These are phyloP conservation scores for Philhelius pedissequus DNA, from an alignment of 2,888 invertebrate genomes.

Conservation along the genomic window DNA sequence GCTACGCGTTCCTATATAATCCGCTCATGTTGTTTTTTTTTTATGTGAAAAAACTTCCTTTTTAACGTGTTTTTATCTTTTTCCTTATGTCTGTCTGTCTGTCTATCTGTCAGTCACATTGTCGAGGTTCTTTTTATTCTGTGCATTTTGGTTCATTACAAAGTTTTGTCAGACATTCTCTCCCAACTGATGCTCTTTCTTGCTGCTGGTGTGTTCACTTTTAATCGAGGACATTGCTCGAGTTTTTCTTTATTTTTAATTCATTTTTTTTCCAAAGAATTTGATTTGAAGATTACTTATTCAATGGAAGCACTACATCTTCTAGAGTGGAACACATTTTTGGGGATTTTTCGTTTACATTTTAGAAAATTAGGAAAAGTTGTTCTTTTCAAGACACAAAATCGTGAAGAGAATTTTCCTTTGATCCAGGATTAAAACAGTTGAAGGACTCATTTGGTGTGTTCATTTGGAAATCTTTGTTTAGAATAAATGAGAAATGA, in stretches of 20 bases:
- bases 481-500: background rate
- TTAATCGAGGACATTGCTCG: conserved; percentile 45
- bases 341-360: background rate
- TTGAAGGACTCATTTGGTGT: background rate
- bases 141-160: conserved; percentile 44
- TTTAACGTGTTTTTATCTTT: conserved; percentile 17
- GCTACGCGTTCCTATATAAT: background rate
- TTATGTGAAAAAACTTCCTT: background rate
- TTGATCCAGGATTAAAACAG: background rate
- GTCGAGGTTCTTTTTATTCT: background rate
- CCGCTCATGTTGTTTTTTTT: background rate
- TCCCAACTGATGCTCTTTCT: background rate
- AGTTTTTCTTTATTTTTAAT: background rate
- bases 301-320: conserved; percentile 32
- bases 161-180: conserved; percentile 28
- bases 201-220: conserved; percentile 3
- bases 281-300: conserved; percentile 62
- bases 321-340: background rate
- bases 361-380: background rate
- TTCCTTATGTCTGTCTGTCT: background rate
- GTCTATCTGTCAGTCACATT: conserved; percentile 23
- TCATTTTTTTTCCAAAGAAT: conserved; percentile 1
- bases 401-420: background rate
- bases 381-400: background rate
- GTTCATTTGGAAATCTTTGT: background rate